phyloP scores from a whole-genome alignment of 2,888 invertebrate genomes.

The Conus canariensis region DNA sequence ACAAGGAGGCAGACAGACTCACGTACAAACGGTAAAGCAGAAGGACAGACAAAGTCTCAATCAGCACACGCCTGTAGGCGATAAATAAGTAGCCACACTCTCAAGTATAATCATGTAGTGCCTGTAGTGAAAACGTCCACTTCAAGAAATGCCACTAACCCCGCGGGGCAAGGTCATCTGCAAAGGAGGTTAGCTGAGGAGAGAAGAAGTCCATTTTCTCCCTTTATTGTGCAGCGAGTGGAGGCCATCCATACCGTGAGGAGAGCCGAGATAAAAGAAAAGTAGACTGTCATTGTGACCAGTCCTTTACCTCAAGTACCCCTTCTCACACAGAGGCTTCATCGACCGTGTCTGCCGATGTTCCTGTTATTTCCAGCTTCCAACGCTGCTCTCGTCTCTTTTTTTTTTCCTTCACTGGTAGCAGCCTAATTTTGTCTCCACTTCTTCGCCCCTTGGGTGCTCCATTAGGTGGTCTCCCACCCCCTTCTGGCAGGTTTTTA shows the following conservation, averaged over 20 bases:
- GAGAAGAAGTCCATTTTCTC: not conserved
- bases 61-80: not conserved
- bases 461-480: slow-evolving; percentile 6
- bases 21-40: not conserved
- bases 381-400: too few relatives aligned
- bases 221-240: not conserved
- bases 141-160: too few relatives aligned
- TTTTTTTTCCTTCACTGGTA: too few relatives aligned
- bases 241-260: not conserved
- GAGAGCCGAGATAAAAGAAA: not conserved
- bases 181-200: too few relatives aligned
- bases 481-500: not conserved
- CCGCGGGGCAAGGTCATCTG: too few relatives aligned
- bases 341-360: not conserved
- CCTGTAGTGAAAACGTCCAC: too few relatives aligned
- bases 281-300: slow-evolving; percentile 1
- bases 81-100: too few relatives aligned
- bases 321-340: not conserved
- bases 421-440: too few relatives aligned
- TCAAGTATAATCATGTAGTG: too few relatives aligned
- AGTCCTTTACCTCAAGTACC: not conserved
- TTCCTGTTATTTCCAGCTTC: not conserved
- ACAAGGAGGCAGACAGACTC: not conserved
- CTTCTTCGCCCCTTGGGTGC: slow-evolving; percentile 1
- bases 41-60: not conserved